Percentiles rank a stretch among this genome's conserved stretches.
Conservation (phyloP, 2,888 invertebrate genomes). For the Leptogaster cylindrica region DNA sequence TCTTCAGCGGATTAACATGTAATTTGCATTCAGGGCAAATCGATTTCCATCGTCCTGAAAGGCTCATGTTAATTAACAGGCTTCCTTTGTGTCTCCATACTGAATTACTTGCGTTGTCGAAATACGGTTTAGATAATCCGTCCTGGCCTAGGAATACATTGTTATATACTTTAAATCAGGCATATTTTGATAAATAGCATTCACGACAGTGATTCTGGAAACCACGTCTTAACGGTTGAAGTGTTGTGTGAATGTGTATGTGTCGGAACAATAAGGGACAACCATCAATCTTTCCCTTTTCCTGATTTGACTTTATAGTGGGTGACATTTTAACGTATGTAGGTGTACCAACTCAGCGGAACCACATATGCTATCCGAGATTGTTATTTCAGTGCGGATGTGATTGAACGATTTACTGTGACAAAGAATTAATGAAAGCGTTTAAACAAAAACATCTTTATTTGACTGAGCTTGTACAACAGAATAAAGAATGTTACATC, state of each 20-base stretch:
- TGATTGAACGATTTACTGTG: too few relatives aligned
- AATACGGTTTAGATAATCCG: background rate
- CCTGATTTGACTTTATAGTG: slow-evolving; percentile 1
- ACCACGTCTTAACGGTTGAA: background rate
- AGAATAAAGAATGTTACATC: too few relatives aligned
- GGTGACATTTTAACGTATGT: slow-evolving; percentile 16
- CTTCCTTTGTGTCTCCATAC: background rate
- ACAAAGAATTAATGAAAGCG: too few relatives aligned
- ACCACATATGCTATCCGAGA: too few relatives aligned
- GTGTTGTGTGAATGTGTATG: too few relatives aligned
- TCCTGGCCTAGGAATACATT: background rate
- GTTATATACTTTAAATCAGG: slow-evolving; percentile 1
- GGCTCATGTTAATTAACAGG: slow-evolving; percentile 22
- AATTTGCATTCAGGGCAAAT: slow-evolving; percentile 39
- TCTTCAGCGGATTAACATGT: slow-evolving; percentile 40
- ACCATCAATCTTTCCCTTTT: slow-evolving; percentile 12
- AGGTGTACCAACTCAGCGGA: too few relatives aligned
- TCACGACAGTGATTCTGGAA: slow-evolving; percentile 1
- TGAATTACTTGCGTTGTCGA: background rate
- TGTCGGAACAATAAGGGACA: slow-evolving; percentile 1
- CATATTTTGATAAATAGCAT: slow-evolving; percentile 16
- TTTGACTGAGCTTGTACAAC: too few relatives aligned
- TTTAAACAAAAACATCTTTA: too few relatives aligned
- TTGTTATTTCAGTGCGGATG: too few relatives aligned
- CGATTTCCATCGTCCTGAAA: slow-evolving; percentile 25